These are phyloP conservation scores for Mactromeris polynyma DNA, from an alignment of 2,888 invertebrate species.

Conservation along the genomic window DNA sequence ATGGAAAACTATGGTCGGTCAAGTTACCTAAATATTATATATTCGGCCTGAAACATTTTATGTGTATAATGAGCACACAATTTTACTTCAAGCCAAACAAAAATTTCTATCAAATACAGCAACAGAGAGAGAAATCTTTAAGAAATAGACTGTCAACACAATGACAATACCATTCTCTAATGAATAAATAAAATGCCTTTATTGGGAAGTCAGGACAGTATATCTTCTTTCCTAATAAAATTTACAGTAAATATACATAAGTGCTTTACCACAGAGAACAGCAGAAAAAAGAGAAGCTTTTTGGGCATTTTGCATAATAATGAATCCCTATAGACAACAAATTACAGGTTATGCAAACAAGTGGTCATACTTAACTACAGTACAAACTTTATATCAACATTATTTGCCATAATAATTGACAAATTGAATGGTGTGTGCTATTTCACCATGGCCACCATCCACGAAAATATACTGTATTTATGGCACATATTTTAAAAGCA, in stretches of 20 bases:
- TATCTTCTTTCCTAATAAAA: not conserved
- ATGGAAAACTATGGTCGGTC: no score
- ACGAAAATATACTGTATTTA: no score
- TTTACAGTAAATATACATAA: not conserved
- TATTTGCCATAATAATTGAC: not conserved
- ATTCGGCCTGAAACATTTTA: no score
- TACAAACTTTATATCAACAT: not conserved
- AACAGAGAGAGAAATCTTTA: no score
- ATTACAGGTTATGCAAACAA: not conserved
- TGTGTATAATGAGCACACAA: no score
- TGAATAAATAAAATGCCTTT: not conserved
- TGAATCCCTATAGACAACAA: not conserved
- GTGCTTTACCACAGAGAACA: not conserved
- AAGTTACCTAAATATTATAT: no score
- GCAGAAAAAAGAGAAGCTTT: not conserved
- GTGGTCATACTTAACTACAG: not conserved
- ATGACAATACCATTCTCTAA: not conserved
- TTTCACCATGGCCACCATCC: no score
- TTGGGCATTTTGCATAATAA: not conserved
- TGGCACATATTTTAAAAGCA: no score
- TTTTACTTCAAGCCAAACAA: no score
- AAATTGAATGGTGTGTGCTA: not conserved
- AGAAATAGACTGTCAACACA: not conserved
- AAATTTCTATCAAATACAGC: no score
- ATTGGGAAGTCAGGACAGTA: not conserved